Conservation (phyloP, 2,113 vertebrate species). For the Corvus cornix region DNA sequence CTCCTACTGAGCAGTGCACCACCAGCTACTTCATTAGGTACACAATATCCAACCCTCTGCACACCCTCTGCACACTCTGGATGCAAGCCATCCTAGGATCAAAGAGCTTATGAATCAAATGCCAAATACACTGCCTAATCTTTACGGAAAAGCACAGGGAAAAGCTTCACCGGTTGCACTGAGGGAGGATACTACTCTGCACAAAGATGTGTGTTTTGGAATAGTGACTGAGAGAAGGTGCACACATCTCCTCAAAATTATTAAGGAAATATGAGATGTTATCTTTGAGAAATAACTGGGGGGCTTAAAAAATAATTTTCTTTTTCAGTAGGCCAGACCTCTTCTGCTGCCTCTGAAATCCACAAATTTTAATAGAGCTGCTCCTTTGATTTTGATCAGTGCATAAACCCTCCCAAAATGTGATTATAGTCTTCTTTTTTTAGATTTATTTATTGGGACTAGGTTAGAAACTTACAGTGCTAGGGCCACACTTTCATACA, state of each 20-base stretch:
- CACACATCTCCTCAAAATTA: not conserved
- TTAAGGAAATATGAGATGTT: accelerated
- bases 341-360: not conserved
- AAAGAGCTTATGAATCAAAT: not conserved
- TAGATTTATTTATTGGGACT: not conserved
- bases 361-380: not conserved
- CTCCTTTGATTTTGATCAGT: not conserved
- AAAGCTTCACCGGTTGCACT: not conserved
- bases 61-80: not conserved
- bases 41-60: not conserved
- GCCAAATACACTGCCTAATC: not conserved
- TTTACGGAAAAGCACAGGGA: not conserved
- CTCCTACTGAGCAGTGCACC: not conserved
- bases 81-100: not conserved
- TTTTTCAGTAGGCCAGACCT: not conserved
- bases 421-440: not conserved
- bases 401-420: not conserved
- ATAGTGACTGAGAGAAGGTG: not conserved
- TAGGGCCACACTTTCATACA: not conserved
- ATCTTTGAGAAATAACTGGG: not conserved
- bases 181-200: not conserved
- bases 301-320: not conserved
- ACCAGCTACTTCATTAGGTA: not conserved
- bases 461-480: not conserved
- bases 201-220: not conserved